phyloP scores from a whole-genome alignment of 1,140 invertebrate genomes.

The Anthonomus grandis region DNA sequence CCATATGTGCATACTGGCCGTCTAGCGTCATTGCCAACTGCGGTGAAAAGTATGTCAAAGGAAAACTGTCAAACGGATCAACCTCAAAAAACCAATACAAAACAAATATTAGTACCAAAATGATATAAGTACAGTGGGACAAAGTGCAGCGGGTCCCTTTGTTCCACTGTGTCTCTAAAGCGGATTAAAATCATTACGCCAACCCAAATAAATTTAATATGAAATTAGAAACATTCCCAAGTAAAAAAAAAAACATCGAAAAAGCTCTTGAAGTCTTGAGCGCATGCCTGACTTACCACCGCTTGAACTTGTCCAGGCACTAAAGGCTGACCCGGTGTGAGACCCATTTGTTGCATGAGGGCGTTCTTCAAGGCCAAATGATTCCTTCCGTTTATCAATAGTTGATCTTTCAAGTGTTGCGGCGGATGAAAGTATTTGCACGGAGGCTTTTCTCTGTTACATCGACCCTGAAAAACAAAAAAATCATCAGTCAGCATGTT shows the following conservation, averaged over 20 bases:
- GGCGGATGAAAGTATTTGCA: constrained; percentile 99
- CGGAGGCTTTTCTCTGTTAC: constrained; percentile 98
- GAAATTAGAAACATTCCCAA: background rate
- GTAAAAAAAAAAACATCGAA: constrained; percentile 6
- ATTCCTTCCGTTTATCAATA: constrained; percentile 98
- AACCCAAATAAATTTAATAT: constrained; percentile 23
- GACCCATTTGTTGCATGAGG: constrained; percentile 92
- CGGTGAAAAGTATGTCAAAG: constrained; percentile 44
- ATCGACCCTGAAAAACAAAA: constrained; percentile 84
- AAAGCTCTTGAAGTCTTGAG: background rate
- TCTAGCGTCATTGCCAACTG: constrained; percentile 47
- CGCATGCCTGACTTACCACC: constrained; percentile 79
- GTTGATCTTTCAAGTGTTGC: constrained; percentile 98
- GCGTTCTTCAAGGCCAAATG: constrained; percentile 97
- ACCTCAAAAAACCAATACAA: constrained; percentile 44
- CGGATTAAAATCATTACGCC: constrained; percentile 5
- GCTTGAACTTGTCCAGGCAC: constrained; percentile 86
- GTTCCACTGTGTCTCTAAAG: no score
- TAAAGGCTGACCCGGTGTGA: constrained; percentile 80
- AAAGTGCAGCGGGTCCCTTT: no score
- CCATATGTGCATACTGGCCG: constrained; percentile 47
- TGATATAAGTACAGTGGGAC: no score
- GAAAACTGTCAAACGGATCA: constrained; percentile 42
- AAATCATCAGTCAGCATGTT: no score
- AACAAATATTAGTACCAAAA: constrained; percentile 34